Conservation (phyloP, 1,140 invertebrate genomes). For the Eubasilissa regina region DNA sequence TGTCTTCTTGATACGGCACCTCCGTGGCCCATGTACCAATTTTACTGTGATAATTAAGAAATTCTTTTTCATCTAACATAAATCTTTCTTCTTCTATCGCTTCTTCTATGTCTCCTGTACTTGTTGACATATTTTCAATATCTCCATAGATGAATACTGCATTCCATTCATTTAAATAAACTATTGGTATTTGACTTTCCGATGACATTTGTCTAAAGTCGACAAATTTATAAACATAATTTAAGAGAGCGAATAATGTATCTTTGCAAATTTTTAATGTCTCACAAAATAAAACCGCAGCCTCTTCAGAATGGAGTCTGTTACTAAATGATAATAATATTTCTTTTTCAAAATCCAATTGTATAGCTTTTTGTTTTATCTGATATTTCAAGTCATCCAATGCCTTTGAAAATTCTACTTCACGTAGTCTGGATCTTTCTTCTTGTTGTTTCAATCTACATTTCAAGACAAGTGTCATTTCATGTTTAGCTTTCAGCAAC, state of each 20-base stretch:
- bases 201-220: constrained; percentile 69
- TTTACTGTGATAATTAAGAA: constrained; percentile 68
- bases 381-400: constrained; percentile 69
- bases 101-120: constrained; percentile 62
- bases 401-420: constrained; percentile 67
- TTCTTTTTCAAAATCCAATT: constrained; percentile 71
- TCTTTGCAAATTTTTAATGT: constrained; percentile 70
- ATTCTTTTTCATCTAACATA: constrained; percentile 66
- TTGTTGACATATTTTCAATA: constrained; percentile 63
- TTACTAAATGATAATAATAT: constrained; percentile 71
- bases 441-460: constrained; percentile 71
- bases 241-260: constrained; percentile 70
- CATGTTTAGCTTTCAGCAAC: constrained; percentile 73
- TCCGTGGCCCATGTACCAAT: constrained; percentile 66
- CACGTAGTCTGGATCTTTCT: constrained; percentile 68
- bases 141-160: constrained; percentile 67
- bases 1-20: constrained; percentile 67
- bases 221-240: constrained; percentile 70
- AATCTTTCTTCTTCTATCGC: constrained; percentile 61
- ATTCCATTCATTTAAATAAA: constrained; percentile 71
- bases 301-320: constrained; percentile 70
- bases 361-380: constrained; percentile 64
- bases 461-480: constrained; percentile 70
- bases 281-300: constrained; percentile 66
- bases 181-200: constrained; percentile 65